Evolutionary conservation across 2,797 vertebrate genomes (phyloP).

Genomic region (Capromys pilorides): DNA sequence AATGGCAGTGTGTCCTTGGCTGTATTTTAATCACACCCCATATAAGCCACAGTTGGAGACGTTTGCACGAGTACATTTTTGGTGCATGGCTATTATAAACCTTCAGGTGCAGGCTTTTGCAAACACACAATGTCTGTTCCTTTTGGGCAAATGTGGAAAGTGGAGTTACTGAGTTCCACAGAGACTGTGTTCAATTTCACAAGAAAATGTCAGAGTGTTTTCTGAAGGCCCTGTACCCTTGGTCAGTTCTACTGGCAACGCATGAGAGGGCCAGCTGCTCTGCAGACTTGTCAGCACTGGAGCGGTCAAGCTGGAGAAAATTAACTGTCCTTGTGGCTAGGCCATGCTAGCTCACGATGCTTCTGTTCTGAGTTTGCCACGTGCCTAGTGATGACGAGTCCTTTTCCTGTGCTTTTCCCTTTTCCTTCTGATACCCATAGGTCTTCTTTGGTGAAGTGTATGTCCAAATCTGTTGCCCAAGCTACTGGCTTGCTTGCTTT

Average conservation of each 20-base stretch:
- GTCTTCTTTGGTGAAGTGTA: background rate
- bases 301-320: background rate
- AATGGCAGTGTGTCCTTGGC: background rate
- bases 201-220: background rate
- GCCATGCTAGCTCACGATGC: background rate
- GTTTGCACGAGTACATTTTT: conserved; percentile 8
- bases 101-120: background rate
- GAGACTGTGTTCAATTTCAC: background rate
- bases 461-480: background rate
- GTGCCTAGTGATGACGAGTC: background rate
- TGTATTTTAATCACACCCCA: background rate
- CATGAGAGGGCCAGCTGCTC: background rate
- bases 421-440: background rate
- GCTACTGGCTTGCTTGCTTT: background rate
- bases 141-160: background rate
- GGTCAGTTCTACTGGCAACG: background rate
- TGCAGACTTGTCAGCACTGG: background rate
- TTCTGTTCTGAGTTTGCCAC: background rate
- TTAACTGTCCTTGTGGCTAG: background rate
- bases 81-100: background rate
- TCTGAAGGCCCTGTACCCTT: background rate
- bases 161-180: background rate
- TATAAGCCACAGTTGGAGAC: too few species aligned
- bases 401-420: background rate
- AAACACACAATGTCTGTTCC: background rate